A percentile compares a stretch with the other conserved stretches of the same genome.
Conservation (phyloP, 2,113 vertebrate species). For the Trinectes maculatus region DNA sequence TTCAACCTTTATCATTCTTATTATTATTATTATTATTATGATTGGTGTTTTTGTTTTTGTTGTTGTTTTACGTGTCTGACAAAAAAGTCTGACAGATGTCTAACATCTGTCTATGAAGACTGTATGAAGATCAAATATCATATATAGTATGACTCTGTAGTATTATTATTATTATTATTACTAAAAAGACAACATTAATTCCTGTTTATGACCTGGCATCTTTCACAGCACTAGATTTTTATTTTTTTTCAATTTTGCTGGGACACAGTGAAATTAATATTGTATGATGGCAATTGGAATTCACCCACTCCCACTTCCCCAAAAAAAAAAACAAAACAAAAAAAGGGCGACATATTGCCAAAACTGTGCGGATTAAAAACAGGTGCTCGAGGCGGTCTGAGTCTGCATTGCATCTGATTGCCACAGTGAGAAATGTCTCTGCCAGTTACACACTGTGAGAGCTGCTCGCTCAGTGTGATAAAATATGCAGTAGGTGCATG, state of each 20-base stretch:
- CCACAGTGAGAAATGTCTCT: conserved; percentile 24
- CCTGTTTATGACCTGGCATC: conserved; percentile 11
- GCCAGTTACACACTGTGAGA: conserved; percentile 24
- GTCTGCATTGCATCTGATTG: conserved; percentile 42
- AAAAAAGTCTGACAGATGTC: too few relatives aligned
- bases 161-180: too few relatives aligned
- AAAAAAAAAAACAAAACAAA: conserved; percentile 49
- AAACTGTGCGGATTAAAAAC: conserved; percentile 56
- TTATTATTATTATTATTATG: too few relatives aligned
- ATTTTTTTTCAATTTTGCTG: conserved; percentile 33
- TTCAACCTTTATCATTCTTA: too few relatives aligned
- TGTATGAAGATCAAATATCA: too few relatives aligned
- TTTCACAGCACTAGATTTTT: conserved; percentile 14
- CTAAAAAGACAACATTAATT: background rate
- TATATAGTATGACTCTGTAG: too few relatives aligned
- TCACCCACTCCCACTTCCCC: conserved; percentile 29
- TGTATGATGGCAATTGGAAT: conserved; percentile 56
- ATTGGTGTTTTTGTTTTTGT: too few relatives aligned
- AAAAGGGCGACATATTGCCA: conserved; percentile 31
- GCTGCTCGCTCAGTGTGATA: conserved; percentile 26
- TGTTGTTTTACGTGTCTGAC: too few relatives aligned
- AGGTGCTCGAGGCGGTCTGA: conserved; percentile 36
- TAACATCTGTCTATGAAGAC: too few relatives aligned
- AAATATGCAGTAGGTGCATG: conserved; percentile 31
- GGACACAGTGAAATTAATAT: conserved; percentile 50